phyloP scores from a whole-genome alignment of 1,140 invertebrate species.

The Lepidotrigona ventralis region DNA sequence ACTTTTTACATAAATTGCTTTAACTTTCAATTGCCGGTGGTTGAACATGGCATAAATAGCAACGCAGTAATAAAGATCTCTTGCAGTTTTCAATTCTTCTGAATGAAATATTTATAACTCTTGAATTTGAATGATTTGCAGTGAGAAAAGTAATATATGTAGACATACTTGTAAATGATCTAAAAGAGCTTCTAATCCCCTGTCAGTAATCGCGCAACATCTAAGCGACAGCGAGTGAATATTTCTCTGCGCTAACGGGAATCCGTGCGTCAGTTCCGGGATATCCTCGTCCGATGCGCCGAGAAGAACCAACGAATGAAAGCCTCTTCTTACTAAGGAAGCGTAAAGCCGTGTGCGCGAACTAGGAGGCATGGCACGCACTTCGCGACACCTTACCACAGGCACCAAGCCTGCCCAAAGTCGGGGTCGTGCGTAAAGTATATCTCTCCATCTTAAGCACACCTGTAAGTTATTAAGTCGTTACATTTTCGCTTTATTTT shows the following conservation, averaged over 20 bases:
- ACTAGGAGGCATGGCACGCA: conserved; percentile 84
- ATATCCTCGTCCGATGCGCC: conserved; percentile 94
- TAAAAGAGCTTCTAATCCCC: conserved; percentile 91
- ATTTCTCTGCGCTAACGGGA: conserved; percentile 90
- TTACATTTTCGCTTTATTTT: not conserved
- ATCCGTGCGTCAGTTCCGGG: conserved; percentile 91
- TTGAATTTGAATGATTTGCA: not conserved
- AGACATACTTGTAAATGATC: conserved; percentile 88
- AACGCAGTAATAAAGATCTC: not conserved
- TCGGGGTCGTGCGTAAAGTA: conserved; percentile 90
- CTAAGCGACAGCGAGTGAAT: conserved; percentile 90
- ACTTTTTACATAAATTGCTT: not conserved
- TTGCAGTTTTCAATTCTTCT: not conserved
- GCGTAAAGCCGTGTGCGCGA: conserved; percentile 88
- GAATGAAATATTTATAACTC: not conserved
- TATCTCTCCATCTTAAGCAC: conserved; percentile 91
- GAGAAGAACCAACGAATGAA: conserved; percentile 90
- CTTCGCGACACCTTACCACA: conserved; percentile 90
- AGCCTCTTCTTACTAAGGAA: conserved; percentile 90
- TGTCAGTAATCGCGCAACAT: conserved; percentile 93
- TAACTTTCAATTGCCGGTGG: not conserved
- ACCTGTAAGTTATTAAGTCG: conserved; percentile 74
- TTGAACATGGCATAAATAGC: too few species aligned
- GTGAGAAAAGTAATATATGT: not conserved
- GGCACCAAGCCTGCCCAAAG: conserved; percentile 93